Percentiles rank a stretch among this genome's conserved stretches.
These are phyloP conservation scores for Drosophila anomelani DNA, from an alignment of 2,888 invertebrate genomes.

Conservation along the genomic window DNA sequence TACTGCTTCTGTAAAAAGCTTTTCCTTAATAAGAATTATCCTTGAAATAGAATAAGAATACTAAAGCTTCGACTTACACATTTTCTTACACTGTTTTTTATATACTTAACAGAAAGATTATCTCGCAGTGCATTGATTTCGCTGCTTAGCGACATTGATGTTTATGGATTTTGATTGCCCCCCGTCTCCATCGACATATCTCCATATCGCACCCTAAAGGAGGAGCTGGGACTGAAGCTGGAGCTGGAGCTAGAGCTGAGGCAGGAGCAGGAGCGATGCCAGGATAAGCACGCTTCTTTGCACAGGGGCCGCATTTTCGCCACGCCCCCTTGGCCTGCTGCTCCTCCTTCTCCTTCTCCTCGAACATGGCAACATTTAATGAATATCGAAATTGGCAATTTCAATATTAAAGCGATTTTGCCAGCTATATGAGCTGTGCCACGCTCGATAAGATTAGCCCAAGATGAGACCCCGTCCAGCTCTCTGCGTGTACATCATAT, in stretches of 20 bases:
- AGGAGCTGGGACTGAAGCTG: not conserved
- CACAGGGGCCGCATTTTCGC: constrained; percentile 38
- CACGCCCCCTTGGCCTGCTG: not conserved
- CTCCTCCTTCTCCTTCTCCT: not conserved
- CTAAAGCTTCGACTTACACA: too few species aligned
- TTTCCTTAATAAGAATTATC: too few species aligned
- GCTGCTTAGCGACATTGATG: constrained; percentile 73
- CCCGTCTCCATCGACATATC: constrained; percentile 7
- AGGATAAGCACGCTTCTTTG: constrained; percentile 72
- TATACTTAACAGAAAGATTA: not conserved
- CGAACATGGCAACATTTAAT: constrained; percentile 61
- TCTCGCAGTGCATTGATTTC: constrained; percentile 36
- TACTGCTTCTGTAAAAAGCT: too few species aligned
- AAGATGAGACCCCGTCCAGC: constrained; percentile 54
- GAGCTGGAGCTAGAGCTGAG: not conserved
- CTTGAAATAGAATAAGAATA: not conserved
- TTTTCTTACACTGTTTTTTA: too few species aligned
- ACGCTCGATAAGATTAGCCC: constrained; percentile 71
- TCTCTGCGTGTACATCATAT: constrained; percentile 2
- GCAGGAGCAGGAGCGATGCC: constrained; percentile 58
- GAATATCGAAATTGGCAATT: constrained; percentile 78
- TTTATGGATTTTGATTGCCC: constrained; percentile 76
- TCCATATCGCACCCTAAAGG: constrained; percentile 5
- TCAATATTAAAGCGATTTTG: constrained; percentile 75
- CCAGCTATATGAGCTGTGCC: constrained; percentile 74